Evolutionary conservation across 2,888 invertebrate genomes (phyloP).

Genomic region (Drosophila suboccidentalis): DNA sequence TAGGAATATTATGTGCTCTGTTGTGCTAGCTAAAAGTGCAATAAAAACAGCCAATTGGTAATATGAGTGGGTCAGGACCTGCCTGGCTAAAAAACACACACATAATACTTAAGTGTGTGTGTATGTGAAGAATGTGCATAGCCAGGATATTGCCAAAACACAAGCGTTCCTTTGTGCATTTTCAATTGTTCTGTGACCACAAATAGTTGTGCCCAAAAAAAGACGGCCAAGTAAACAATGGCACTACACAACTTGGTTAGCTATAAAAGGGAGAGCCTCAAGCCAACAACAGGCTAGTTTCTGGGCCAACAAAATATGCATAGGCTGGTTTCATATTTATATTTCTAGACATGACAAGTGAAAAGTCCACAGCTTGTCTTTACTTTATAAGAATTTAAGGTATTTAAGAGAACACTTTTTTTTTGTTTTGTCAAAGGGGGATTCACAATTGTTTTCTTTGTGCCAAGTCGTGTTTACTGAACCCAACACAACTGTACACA

Average conservation of each 20-base stretch:
- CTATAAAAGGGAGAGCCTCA: neutral
- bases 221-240: conserved; percentile 41
- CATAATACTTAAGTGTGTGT: conserved; percentile 15
- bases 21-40: conserved; percentile 14
- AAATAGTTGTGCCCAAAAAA: conserved; percentile 43
- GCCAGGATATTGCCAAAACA: conserved; percentile 52
- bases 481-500: conserved; percentile 48
- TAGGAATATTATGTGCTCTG: conserved; percentile 20
- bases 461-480: conserved; percentile 43
- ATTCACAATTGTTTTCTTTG: conserved; percentile 29
- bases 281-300: conserved; percentile 4
- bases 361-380: conserved; percentile 1
- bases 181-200: conserved; percentile 49
- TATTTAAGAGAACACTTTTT: conserved; percentile 9
- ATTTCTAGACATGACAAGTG: neutral
- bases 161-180: conserved; percentile 36
- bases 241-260: conserved; percentile 27
- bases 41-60: conserved; percentile 38
- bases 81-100: conserved; percentile 10
- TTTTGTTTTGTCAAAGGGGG: neutral
- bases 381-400: conserved; percentile 5
- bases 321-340: conserved; percentile 21
- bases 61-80: conserved; percentile 36
- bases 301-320: conserved; percentile 29
- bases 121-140: conserved; percentile 30